A percentile compares a stretch with the other conserved stretches of the same genome.
Evolutionary conservation across 1,140 invertebrate genomes (phyloP).

Genomic region (Eupristina koningsbergeri): DNA sequence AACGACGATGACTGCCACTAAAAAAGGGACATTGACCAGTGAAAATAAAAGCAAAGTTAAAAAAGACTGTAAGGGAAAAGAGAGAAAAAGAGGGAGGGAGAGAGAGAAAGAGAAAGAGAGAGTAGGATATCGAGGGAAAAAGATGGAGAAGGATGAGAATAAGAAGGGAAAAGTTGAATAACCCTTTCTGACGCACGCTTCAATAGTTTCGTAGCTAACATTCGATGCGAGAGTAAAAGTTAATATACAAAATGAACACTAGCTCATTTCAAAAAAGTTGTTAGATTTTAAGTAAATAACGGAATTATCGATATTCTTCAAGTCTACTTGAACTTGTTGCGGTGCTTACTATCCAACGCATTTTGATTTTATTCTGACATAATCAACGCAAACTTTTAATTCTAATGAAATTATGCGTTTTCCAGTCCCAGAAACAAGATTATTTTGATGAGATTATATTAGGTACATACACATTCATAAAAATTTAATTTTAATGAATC

Average conservation of each 20-base stretch:
- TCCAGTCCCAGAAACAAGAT: too few relatives aligned
- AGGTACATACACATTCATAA: too few relatives aligned
- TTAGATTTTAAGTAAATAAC: conserved; percentile 25
- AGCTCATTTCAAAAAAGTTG: not conserved
- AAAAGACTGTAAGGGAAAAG: not conserved
- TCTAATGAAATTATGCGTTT: too few relatives aligned
- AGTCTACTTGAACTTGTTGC: not conserved
- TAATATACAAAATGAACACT: not conserved
- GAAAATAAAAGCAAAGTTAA: not conserved
- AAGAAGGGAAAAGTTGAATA: conserved; percentile 27
- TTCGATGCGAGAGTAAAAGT: conserved; percentile 41
- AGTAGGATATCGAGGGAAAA: not conserved
- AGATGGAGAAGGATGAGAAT: not conserved
- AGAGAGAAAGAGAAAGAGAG: not conserved
- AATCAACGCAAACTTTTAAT: too few relatives aligned
- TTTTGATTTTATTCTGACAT: too few relatives aligned
- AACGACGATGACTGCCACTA: conserved; percentile 32
- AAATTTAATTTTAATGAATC: too few relatives aligned
- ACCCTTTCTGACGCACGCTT: conserved; percentile 11
- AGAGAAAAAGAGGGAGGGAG: not conserved
- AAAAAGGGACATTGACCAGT: conserved; percentile 17
- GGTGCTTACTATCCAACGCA: not conserved
- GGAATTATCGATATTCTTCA: conserved; percentile 31
- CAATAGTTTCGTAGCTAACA: not conserved
- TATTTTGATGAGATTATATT: too few relatives aligned